Base-by-base conservation (phyloP, 1,140 invertebrate genomes). In the Drosophila novamexicana region DNA sequence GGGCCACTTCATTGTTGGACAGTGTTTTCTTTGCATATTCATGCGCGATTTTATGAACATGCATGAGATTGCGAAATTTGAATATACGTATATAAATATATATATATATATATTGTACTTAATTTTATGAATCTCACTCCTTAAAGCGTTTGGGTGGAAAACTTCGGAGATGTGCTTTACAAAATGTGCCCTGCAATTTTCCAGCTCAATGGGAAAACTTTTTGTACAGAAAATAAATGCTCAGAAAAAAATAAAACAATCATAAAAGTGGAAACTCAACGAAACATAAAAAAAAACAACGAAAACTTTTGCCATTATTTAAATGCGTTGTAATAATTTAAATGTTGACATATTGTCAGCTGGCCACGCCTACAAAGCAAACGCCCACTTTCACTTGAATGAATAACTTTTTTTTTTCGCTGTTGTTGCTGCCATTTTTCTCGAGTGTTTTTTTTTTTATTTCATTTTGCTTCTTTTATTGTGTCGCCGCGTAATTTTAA, bases 331-430 rank as follows among this genome's bases (percentile, higher is more conserved):
- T 76, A 75, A 86, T 86, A 86, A 82, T 70, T 86, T 81, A 81
- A 86, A 74, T 82, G 82, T 77, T 86, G 82, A 86, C 82, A 86
- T 86, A 86, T 86, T 86, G 82, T 79, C 82, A 68, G 64, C 52
- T 12, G 12, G 47, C 58, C 53, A 74, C 63, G 64, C 70, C 69
- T 37, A 57, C 34, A 3, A 14, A 32, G 12, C 45, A 14, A 29
- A 12, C 58, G 47, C 42, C 32, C 39, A 70, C 61, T 81, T 85
- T 81, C 47, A 71, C 74, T 86, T 73, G 36, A 12, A 29, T 29
- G 45, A 6, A 4, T 40, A 75, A 75, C 44, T 84, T 81, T 18
- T 14, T 81, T 18, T 14, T 18, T 81, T 75, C 18, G n/a, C 39
- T 47, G 58, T 57, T 61, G 42, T 44, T 65, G 53, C 50, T 64